Evolutionary conservation across 2,888 invertebrate species (phyloP).

Genomic region (Limulus polyphemus): DNA sequence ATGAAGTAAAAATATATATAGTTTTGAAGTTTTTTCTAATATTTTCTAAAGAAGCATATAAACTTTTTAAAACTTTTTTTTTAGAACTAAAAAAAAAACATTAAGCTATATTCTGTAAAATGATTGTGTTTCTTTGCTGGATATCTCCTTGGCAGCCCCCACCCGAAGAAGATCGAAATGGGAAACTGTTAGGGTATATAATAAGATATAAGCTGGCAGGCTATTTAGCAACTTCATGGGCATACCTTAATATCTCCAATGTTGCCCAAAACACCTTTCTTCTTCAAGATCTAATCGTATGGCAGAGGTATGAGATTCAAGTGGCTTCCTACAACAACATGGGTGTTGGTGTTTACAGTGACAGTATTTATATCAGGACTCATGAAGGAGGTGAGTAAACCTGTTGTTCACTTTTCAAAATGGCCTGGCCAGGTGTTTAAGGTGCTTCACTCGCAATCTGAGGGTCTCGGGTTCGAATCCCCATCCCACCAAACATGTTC

Average conservation of each 20-base stretch:
- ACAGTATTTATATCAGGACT: conserved; percentile 82
- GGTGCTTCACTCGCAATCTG: too few species aligned
- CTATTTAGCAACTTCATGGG: conserved; percentile 80
- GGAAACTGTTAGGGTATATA: conserved; percentile 83
- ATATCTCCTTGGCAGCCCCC: conserved; percentile 51
- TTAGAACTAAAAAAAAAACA: neutral
- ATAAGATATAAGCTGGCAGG: conserved; percentile 81
- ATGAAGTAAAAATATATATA: too few species aligned
- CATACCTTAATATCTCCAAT: conserved; percentile 77
- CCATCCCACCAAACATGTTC: too few species aligned
- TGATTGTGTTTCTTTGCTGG: too few species aligned
- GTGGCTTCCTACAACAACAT: conserved; percentile 95
- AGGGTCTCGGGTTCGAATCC: too few species aligned
- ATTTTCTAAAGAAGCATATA: neutral
- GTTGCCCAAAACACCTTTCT: conserved; percentile 81
- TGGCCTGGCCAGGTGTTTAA: too few species aligned
- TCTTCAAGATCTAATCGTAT: conserved; percentile 85
- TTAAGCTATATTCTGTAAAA: neutral
- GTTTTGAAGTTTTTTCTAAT: too few species aligned
- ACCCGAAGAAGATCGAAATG: conserved; percentile 84
- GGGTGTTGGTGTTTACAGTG: conserved; percentile 84
- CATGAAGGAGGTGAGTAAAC: conserved; percentile 59
- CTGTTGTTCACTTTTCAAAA: too few species aligned
- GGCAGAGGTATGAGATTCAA: conserved; percentile 93
- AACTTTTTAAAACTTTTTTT: neutral